Evolutionary conservation across 2,113 vertebrate genomes (phyloP), one percentile per base, ranked within the genome.

Genomic region (Pelvicachromis taeniatus): DNA sequence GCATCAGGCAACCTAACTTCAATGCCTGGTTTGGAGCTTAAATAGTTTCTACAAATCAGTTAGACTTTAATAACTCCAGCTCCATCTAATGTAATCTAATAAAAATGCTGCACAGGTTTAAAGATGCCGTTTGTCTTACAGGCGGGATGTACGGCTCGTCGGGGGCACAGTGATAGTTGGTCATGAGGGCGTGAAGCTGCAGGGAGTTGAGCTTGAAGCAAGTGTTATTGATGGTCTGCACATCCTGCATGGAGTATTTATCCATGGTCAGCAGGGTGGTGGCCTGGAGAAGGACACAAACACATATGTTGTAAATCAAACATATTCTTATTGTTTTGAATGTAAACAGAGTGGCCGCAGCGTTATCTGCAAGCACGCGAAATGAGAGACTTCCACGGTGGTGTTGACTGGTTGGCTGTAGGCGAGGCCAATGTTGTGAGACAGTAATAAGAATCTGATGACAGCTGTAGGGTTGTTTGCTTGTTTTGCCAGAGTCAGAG

Each of bases 121-220:
- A 50, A 50, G 42, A 31, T 4, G 2, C 35, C 2, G 0, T 35
- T 9, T n/a, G 11, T 55, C 97, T 96, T 92, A 99, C 99, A 56
- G 97, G 95, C 4, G 98, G 99, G 83, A 99, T 97, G 87, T 97
- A 97, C 4, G 99, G 99, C 95, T 99, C 98, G 23, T 98, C 98
- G 0, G 98, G 98, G 29, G 99, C 99, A 90, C 98, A 99, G 94
- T 99, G 98, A 85, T 99, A 99, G 93, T 99, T 99, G 88, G 97
- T 97, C 93, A 99, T 90, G 82, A 99, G 94, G 61, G 98, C 99
- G 35, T 98, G 97, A 1, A 99, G 97, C 85, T 99, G 99, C 89
- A 99, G 93, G 3, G 99, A 99, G 93, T 99, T 99, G 87, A 99
- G 94, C 91, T 99, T 99, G 92, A 99, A 99, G 95, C 99, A 99